Percentiles rank a stretch among this genome's conserved stretches.
Conservation (phyloP, 1,140 invertebrate genomes). For the Sminthurides bifidus region DNA sequence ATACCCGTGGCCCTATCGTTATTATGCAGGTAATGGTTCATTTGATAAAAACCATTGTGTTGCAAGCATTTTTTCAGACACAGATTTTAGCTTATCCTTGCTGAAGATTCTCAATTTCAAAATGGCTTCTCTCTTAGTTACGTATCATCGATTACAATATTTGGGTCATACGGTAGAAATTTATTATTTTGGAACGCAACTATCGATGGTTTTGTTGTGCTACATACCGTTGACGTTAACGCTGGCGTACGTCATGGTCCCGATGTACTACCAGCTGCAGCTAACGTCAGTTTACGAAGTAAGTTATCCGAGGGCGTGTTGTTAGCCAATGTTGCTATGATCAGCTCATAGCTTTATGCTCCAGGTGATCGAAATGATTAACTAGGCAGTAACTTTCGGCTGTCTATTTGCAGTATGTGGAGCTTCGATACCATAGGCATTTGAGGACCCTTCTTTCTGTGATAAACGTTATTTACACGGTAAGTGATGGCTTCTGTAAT, state of each 20-base stretch:
- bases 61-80: background rate
- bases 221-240: conserved; percentile 29
- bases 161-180: conserved; percentile 22
- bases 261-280: conserved; percentile 76
- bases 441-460: conserved; percentile 14
- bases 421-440: conserved; percentile 50
- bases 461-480: conserved; percentile 21
- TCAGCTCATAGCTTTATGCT: too few species aligned
- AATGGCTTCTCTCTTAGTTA: conserved; percentile 11
- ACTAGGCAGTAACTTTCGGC: background rate
- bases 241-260: conserved; percentile 64
- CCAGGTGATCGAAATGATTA: background rate
- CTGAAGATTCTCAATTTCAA: conserved; percentile 1
- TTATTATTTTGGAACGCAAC: conserved; percentile 21
- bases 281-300: conserved; percentile 82
- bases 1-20: conserved; percentile 22
- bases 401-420: conserved; percentile 52
- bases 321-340: too few species aligned
- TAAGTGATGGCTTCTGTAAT: conserved; percentile 6
- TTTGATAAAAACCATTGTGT: background rate
- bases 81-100: too few species aligned
- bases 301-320: conserved; percentile 23
- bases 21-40: conserved; percentile 12
- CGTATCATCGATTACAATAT: conserved; percentile 17
- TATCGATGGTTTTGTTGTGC: conserved; percentile 19